Base-by-base conservation (phyloP, 2,888 invertebrate genomes). In the Colletes collaris region DNA sequence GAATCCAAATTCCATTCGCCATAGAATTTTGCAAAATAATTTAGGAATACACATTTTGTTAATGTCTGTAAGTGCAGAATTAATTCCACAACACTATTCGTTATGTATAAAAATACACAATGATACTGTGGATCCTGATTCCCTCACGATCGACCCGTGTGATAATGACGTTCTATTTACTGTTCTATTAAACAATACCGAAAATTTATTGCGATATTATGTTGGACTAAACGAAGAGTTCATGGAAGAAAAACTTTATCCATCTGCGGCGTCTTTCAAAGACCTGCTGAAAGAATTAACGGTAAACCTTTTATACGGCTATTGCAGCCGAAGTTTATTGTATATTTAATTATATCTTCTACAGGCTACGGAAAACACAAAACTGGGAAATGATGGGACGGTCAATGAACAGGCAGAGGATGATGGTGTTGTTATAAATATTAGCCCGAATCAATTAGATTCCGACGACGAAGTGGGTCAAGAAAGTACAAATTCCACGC, bases 11-110 rank as follows among this genome's bases (percentile, higher is more conserved):
- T 96, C 96, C 8, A 92, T 93, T 76, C 80, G 79, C 19, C 87
- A 91, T 55, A 88, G 83, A 74, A 85, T 90, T 49, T 81, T 92
- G 84, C 93, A 93, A 79, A 92, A 92, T 44, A 94, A 94, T 79
- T 94, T 94, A 86, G 94, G 95, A 49, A 83, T 95, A 83, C 95
- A 95, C 86, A 91, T 98, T 16, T 96, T 96, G 89, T 96, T 98
- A 86, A 94, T 95, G 27, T 96, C 97, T 2, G 91, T 97, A 68
- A 97, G 98, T 63, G 94, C 96, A 70, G 97, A 98, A 60, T 97
- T 95, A 93, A 98, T 97, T 87, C 97, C 97, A 3, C 94, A 96
- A 66, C 94, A 97, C 92, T 97, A 97, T 94, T 96, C 97, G 64
- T 95, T 97, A 86, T 95, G 95, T 89, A 92, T 97, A 60, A 94